Percentiles rank a stretch among this genome's conserved stretches.
Evolutionary conservation across 2,797 vertebrate genomes (phyloP).

Genomic region (Scolopax bukidnonensis): DNA sequence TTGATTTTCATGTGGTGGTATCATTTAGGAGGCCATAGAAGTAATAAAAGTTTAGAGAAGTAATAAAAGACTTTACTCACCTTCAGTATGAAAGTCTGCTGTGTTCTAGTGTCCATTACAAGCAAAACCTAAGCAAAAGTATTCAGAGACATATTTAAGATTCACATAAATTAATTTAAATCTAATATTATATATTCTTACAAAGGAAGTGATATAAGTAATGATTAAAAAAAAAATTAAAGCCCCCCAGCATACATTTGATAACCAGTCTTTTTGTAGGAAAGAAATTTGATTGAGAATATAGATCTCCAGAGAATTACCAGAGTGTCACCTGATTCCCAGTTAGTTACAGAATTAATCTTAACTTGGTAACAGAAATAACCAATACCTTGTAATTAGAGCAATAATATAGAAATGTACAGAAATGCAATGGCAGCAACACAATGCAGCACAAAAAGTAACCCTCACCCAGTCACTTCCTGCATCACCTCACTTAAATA

Average conservation of each 20-base stretch:
- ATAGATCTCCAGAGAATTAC: neutral
- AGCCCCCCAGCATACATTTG: neutral
- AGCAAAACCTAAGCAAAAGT: conserved; percentile 90
- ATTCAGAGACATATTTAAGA: conserved; percentile 12
- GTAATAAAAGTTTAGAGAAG: neutral
- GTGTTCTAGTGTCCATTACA: conserved; percentile 95
- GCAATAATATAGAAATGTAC: neutral
- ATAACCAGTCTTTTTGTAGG: neutral
- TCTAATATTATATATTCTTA: neutral
- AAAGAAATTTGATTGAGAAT: neutral
- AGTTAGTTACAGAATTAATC: neutral
- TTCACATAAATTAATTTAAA: neutral
- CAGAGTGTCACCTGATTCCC: neutral
- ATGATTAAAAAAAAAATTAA: neutral
- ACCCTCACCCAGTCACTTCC: neutral
- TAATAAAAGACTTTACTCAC: conserved; percentile 80
- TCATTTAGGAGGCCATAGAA: neutral
- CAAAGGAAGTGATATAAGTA: neutral
- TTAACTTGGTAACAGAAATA: neutral
- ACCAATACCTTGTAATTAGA: neutral
- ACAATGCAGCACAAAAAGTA: neutral
- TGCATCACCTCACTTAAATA: neutral
- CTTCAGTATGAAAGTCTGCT: conserved; percentile 95
- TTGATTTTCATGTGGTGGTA: neutral
- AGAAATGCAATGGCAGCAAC: neutral